These are phyloP conservation scores for Goniozus legneri DNA, from an alignment of 1,140 invertebrate genomes.

Conservation along the genomic window DNA sequence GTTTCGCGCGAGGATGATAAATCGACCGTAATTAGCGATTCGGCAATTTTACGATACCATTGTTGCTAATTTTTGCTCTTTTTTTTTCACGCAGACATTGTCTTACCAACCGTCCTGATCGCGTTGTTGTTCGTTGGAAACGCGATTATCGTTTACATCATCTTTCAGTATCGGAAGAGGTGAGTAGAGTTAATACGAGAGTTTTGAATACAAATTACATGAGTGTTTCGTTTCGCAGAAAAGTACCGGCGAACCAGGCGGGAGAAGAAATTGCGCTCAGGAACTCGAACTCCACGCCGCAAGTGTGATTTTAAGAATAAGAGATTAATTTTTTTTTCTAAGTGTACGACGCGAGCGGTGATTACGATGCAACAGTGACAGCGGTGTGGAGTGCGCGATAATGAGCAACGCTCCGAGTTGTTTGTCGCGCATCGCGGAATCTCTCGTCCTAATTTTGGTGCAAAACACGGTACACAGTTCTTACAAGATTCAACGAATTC, in stretches of 20 bases:
- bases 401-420: not conserved
- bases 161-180: constrained; percentile 66
- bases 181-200: constrained; percentile 34
- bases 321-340: not conserved
- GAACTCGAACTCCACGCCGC: constrained; percentile 29
- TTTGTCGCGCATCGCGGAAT: not conserved
- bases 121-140: constrained; percentile 63
- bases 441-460: not conserved
- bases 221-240: constrained; percentile 28
- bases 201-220: not conserved
- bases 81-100: constrained; percentile 58
- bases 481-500: no score
- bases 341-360: not conserved
- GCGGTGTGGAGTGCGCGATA: no score
- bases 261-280: constrained; percentile 38
- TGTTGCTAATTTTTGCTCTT: no score
- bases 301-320: constrained; percentile 33
- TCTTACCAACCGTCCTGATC: constrained; percentile 62
- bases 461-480: not conserved
- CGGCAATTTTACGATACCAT: no score
- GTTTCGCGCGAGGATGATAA: no score
- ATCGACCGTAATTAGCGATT: no score
- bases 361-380: not conserved
- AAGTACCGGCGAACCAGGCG: constrained; percentile 28
- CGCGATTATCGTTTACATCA: constrained; percentile 64